These are phyloP conservation scores for Carassius carassius DNA, from an alignment of 2,113 vertebrate genomes.

Conservation along the genomic window DNA sequence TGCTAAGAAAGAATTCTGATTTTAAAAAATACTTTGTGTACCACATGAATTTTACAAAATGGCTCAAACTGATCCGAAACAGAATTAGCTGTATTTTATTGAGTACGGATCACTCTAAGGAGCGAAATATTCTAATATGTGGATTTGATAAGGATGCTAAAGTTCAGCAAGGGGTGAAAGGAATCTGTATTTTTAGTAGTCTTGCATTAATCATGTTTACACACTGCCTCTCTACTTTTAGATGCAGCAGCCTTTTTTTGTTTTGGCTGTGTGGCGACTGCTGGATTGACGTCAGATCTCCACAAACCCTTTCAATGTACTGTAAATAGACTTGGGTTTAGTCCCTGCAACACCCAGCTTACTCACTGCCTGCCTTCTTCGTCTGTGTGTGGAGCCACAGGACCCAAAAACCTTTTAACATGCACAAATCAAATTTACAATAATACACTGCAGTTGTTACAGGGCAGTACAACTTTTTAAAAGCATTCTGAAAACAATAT, in stretches of 20 bases:
- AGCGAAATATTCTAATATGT: neutral
- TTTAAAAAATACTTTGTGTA: no score
- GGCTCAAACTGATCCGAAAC: no score
- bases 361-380: slow-evolving; percentile 44
- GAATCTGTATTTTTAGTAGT: slow-evolving; percentile 41
- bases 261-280: slow-evolving; percentile 28
- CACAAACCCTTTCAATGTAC: slow-evolving; percentile 48
- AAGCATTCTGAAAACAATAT: no score
- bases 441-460: no score
- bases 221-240: slow-evolving; percentile 31
- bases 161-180: slow-evolving; percentile 43
- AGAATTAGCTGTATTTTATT: no score
- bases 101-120: no score
- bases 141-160: neutral
- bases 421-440: no score
- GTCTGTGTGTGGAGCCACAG: slow-evolving; percentile 1
- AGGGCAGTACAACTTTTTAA: no score
- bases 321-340: slow-evolving; percentile 50
- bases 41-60: no score
- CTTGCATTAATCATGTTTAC: slow-evolving; percentile 33
- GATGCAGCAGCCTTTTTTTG: slow-evolving; percentile 36
- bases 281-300: slow-evolving; percentile 53
- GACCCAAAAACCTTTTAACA: no score
- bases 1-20: no score
- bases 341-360: slow-evolving; percentile 50